Percentiles rank a stretch among this genome's conserved stretches.
Conservation (phyloP, 2,888 invertebrate genomes). For the Octodonta nipae region DNA sequence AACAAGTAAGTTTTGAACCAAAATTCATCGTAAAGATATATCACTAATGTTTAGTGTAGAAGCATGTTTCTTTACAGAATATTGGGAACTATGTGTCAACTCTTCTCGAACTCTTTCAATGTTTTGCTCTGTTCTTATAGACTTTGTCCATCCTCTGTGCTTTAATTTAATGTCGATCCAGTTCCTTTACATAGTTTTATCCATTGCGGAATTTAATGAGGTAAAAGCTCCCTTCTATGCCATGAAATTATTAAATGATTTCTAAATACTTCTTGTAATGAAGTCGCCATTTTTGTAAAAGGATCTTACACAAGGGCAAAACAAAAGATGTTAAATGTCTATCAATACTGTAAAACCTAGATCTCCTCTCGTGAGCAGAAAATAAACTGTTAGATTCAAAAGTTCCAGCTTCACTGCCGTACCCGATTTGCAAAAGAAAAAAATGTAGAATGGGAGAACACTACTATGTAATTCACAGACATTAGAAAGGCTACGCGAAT, state of each 20-base stretch:
- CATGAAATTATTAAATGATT: slow-evolving; percentile 1
- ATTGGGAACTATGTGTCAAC: neutral
- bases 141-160: neutral
- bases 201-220: too few species aligned
- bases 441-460: too few species aligned
- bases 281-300: neutral
- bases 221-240: too few species aligned
- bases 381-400: neutral
- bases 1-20: neutral
- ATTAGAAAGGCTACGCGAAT: too few species aligned
- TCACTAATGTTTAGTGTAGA: slow-evolving; percentile 1
- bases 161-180: neutral
- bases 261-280: neutral
- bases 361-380: neutral
- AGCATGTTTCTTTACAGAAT: neutral
- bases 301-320: too few species aligned
- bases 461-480: too few species aligned
- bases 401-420: neutral
- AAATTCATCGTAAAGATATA: neutral
- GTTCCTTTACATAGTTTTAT: too few species aligned
- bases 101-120: neutral
- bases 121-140: slow-evolving; percentile 1
- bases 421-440: neutral
- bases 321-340: neutral
- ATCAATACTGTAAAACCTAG: neutral